A percentile compares a stretch with the other conserved stretches of the same genome.
phyloP scores from a whole-genome alignment of 2,113 vertebrate genomes.

The Gallinago jamesoni region DNA sequence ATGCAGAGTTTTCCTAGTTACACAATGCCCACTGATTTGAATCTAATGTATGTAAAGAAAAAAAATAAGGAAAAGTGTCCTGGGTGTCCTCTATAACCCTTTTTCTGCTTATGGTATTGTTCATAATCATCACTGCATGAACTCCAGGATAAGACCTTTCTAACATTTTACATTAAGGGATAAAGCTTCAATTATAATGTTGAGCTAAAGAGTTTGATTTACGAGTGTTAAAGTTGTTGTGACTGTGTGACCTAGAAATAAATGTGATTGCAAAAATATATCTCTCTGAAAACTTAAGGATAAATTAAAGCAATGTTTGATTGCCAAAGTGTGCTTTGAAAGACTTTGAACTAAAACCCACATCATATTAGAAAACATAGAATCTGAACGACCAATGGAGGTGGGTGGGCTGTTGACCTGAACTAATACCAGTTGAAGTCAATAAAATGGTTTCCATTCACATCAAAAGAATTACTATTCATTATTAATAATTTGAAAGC shows the following conservation, averaged over 20 bases:
- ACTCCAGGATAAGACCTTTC: background rate
- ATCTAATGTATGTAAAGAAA: background rate
- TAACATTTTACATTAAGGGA: constrained; percentile 3
- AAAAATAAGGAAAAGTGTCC: background rate
- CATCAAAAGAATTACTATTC: background rate
- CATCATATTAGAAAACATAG: background rate
- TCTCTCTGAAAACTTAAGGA: background rate
- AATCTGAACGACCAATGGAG: background rate
- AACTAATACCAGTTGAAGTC: background rate
- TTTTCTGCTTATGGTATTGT: background rate
- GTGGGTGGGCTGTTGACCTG: accelerated
- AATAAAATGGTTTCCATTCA: background rate
- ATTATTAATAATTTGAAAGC: background rate
- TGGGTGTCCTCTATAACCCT: accelerated
- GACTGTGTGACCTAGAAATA: constrained; percentile 27
- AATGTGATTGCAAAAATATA: background rate
- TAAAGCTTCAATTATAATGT: constrained; percentile 34
- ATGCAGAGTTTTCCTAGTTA: background rate
- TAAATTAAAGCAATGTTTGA: constrained; percentile 59
- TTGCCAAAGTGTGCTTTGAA: constrained; percentile 33
- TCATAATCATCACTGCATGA: background rate
- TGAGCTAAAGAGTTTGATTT: constrained; percentile 26
- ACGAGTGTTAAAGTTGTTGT: background rate
- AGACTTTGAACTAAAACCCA: background rate
- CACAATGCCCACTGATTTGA: background rate